Evolutionary conservation across 2,888 invertebrate genomes (phyloP), one percentile per base, ranked within the genome.

Genomic region (Volucella zonaria): DNA sequence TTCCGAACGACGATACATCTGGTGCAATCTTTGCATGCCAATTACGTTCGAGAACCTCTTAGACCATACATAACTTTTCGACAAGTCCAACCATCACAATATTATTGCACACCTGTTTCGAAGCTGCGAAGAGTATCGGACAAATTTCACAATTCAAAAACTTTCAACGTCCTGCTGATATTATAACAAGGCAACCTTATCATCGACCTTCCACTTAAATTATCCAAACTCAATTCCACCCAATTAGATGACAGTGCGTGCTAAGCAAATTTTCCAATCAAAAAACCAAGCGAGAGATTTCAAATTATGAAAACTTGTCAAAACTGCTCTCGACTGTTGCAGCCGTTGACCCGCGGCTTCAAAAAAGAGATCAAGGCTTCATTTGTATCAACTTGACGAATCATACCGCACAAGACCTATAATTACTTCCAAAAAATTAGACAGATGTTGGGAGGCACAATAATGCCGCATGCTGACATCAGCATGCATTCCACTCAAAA

Each of bases 361-460:
- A 31, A 31, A 31, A 6, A 31, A 31, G 31, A 56, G 51, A n/a
- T n/a, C 14, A 18, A 12, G 15, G 14, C 68, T 43, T 62, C 68
- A 54, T 31, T 51, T 73, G 71, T 71, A 76, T 71, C 80, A 70
- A 70, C 51, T 64, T 58, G 49, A n/a, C n/a, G 66, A 47, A 70
- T 58, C 75, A 68, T 31, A 62, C 52, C 45, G 49, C 9, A 52
- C 31, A 23, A 77, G 74, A 74, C 87, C 76, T 83, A 77, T 85
- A 85, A 87, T 87, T 87, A 87, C 61, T 77, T 76, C 70, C 68
- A 6, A 87, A 80, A 85, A 87, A 86, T 87, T 87, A 87, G 87
- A 87, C 87, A 87, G 87, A 87, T 87, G 87, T 81, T 80, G 76
- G 85, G 85, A 76, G 81, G 81, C 58, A 52, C 62, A 59, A 64